These are phyloP conservation scores for Perca flavescens DNA, from an alignment of 2,113 vertebrate species.

Conservation along the genomic window DNA sequence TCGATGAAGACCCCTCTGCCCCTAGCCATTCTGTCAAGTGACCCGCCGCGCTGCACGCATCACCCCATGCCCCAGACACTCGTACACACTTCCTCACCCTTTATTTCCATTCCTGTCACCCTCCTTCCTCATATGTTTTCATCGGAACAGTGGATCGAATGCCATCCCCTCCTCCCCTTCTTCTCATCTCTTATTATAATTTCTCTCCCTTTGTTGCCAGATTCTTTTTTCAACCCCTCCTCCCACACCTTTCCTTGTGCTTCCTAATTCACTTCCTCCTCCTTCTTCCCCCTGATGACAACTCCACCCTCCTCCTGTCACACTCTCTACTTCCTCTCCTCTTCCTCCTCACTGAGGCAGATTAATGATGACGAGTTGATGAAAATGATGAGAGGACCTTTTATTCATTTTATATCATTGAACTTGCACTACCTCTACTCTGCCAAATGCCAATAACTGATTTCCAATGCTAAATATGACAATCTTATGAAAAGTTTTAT, in stretches of 20 bases:
- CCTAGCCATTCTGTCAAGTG: neutral
- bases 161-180: neutral
- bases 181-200: slow-evolving; percentile 3
- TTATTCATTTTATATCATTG: neutral
- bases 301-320: slow-evolving; percentile 8
- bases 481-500: neutral
- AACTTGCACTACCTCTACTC: no score
- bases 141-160: neutral
- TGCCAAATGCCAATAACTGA: neutral
- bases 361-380: neutral
- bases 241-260: neutral
- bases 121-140: neutral
- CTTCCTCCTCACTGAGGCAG: neutral
- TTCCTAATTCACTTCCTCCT: neutral
- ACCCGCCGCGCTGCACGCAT: slow-evolving; percentile 7
- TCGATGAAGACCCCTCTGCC: slow-evolving; percentile 15
- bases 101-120: slow-evolving; percentile 23
- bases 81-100: neutral
- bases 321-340: neutral
- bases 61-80: neutral
- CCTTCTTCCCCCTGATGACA: neutral
- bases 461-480: neutral
- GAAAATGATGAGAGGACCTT: neutral
- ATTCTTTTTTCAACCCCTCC: neutral
- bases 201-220: neutral